These are phyloP conservation scores for Conopomorpha cramerella DNA, from an alignment of 1,140 invertebrate species.

Conservation along the genomic window DNA sequence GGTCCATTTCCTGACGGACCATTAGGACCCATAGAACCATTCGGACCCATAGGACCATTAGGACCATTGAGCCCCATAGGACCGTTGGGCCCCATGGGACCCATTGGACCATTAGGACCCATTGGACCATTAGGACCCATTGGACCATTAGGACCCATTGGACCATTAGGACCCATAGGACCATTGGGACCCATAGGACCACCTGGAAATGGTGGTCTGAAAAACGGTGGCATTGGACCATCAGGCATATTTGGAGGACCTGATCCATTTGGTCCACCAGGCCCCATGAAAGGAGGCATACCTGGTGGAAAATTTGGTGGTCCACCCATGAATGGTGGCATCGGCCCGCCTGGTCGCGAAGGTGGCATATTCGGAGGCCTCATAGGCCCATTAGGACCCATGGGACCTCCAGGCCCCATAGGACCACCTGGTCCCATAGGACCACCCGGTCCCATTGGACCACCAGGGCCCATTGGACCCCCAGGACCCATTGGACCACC, in stretches of 20 bases:
- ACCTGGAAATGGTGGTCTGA: conserved; percentile 39
- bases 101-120: no score
- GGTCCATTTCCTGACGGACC: conserved; percentile 17
- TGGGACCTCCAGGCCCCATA: no score
- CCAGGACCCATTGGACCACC: no score
- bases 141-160: no score
- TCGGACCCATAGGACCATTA: conserved; percentile 39
- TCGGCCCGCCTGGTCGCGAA: conserved; percentile 15
- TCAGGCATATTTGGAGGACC: not conserved
- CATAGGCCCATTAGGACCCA: conserved; percentile 14
- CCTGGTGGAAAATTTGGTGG: conserved; percentile 24
- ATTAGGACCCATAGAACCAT: conserved; percentile 37
- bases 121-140: no score
- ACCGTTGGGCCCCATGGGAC: no score
- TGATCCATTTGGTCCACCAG: not conserved
- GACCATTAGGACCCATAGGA: conserved; percentile 24
- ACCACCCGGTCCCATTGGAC: conserved; percentile 14
- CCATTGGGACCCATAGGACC: conserved; percentile 19
- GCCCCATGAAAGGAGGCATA: conserved; percentile 6
- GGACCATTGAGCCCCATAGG: conserved; percentile 30
- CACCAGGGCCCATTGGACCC: no score
- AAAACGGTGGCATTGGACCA: conserved; percentile 32
- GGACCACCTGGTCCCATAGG: conserved; percentile 15
- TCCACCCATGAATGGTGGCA: conserved; percentile 29
- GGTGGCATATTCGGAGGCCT: conserved; percentile 10